Evolutionary conservation across 2,888 invertebrate genomes (phyloP).

Genomic region (Pemphredon lugubris): DNA sequence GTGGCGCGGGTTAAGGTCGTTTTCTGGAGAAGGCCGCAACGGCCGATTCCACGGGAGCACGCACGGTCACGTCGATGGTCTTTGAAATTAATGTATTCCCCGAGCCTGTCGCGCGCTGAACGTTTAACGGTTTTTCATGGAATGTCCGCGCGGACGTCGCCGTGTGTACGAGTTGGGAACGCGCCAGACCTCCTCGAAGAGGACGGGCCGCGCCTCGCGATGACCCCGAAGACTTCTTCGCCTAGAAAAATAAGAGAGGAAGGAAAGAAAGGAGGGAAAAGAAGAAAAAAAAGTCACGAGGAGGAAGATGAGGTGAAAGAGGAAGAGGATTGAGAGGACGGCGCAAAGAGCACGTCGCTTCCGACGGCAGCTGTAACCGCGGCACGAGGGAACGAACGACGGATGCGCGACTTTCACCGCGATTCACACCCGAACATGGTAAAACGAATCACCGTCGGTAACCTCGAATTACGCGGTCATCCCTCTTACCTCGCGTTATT

Average conservation of each 20-base stretch:
- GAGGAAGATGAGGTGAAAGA: conserved; percentile 53
- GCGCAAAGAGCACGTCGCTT: conserved; percentile 24
- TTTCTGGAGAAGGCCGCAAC: conserved; percentile 7
- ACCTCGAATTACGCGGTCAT: background rate
- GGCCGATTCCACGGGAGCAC: too few species aligned
- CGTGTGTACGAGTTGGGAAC: conserved; percentile 74
- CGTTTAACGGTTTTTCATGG: conserved; percentile 80
- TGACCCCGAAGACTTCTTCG: conserved; percentile 76
- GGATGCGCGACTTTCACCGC: conserved; percentile 59
- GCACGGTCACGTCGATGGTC: conserved; percentile 16
- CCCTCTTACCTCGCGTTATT: too few species aligned
- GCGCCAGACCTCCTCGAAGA: conserved; percentile 76
- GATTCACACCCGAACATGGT: conserved; percentile 34
- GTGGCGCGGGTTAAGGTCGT: conserved; percentile 22
- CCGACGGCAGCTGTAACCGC: conserved; percentile 2
- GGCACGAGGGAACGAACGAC: conserved; percentile 19
- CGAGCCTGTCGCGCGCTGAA: conserved; percentile 60
- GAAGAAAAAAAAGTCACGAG: too few species aligned
- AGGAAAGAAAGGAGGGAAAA: conserved; percentile 36
- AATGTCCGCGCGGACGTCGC: conserved; percentile 73
- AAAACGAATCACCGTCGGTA: conserved; percentile 27
- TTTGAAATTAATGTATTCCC: conserved; percentile 69
- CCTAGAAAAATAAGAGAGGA: conserved; percentile 63
- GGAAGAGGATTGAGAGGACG: conserved; percentile 23
- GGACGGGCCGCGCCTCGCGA: conserved; percentile 75